phyloP scores from a whole-genome alignment of 2,113 vertebrate genomes.

The Tretioscincus oriximinensis region DNA sequence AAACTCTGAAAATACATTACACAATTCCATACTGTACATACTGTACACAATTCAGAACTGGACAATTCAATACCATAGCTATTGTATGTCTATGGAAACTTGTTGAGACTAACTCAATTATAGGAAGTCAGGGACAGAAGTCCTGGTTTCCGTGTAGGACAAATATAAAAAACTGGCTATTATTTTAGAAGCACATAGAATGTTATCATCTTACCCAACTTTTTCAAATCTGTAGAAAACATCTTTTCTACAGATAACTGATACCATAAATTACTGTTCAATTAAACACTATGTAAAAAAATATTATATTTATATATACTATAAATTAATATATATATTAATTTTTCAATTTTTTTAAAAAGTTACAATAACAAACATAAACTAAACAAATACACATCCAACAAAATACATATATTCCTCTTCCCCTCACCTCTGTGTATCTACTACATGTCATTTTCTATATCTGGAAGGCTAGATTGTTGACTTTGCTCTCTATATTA shows the following conservation, averaged over 20 bases:
- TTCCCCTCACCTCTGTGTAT: no score
- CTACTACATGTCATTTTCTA: no score
- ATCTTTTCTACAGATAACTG: fast-evolving
- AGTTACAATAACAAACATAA: no score
- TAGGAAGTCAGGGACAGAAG: conserved; percentile 94
- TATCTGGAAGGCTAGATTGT: no score
- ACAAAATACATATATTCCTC: no score
- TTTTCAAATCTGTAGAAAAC: background rate
- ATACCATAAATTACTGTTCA: background rate
- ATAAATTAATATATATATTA: no score
- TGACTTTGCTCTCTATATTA: no score
- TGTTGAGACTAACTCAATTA: conserved; percentile 83
- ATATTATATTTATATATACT: no score
- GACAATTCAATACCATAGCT: conserved; percentile 54
- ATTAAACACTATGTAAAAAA: background rate
- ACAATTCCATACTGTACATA: conserved; percentile 57
- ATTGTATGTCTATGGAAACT: conserved; percentile 61
- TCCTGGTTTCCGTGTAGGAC: conserved; percentile 80
- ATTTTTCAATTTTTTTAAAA: no score
- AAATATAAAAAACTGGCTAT: conserved; percentile 34
- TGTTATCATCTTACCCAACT: background rate
- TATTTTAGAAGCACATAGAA: conserved; percentile 48
- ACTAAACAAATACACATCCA: no score
- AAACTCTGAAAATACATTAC: conserved; percentile 32
- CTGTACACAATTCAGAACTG: conserved; percentile 40